Conservation (phyloP, 2,113 vertebrate genomes). For the Nycticorax nycticorax region DNA sequence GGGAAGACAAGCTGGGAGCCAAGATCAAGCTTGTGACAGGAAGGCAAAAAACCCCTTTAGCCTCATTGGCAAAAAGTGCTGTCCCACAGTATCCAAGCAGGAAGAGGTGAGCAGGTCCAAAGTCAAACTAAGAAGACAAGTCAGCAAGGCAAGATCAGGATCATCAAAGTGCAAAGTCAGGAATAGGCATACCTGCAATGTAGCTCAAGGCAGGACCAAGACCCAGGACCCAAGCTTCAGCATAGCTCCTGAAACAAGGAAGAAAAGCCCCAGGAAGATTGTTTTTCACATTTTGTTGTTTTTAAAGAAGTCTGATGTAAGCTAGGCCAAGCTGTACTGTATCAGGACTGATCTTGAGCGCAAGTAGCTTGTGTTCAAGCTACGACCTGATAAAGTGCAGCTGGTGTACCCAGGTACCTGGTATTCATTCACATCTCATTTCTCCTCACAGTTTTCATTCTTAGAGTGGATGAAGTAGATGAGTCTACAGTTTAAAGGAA, state of each 20-base stretch:
- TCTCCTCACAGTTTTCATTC: not conserved
- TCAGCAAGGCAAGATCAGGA: not conserved
- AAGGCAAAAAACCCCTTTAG: not conserved
- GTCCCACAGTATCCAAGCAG: not conserved
- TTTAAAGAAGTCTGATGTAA: not conserved
- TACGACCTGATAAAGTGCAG: not conserved
- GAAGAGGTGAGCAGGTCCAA: not conserved
- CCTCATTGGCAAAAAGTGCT: not conserved
- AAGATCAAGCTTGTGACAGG: not conserved
- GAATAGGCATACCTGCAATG: not conserved
- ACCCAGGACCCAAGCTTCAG: not conserved
- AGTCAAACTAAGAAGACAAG: not conserved
- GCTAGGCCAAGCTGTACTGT: accelerated
- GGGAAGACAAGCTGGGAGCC: not conserved
- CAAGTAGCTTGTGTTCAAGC: not conserved
- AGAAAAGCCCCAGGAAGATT: not conserved
- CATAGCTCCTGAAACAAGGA: not conserved
- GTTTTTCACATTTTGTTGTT: not conserved
- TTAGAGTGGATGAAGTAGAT: not conserved
- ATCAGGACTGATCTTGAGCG: not conserved
- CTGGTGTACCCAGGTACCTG: not conserved
- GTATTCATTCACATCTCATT: not conserved
- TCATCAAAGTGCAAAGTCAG: not conserved
- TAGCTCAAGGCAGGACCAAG: not conserved
- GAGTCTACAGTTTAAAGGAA: not conserved